These are phyloP conservation scores for Apotomis betuletana DNA, from an alignment of 2,888 invertebrate genomes.

Conservation along the genomic window DNA sequence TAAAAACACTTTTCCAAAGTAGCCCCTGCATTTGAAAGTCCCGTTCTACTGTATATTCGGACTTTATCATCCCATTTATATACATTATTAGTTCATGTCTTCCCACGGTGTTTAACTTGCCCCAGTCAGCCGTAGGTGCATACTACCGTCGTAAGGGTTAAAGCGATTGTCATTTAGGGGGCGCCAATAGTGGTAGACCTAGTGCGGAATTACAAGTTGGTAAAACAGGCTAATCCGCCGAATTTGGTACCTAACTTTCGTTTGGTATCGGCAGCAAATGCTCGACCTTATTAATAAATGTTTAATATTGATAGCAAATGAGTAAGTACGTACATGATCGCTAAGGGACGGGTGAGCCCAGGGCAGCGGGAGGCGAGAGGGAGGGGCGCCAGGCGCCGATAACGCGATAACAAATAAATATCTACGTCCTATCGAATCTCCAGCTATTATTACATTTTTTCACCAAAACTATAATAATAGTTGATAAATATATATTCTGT, in stretches of 20 bases:
- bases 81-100: too few species aligned
- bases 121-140: too few species aligned
- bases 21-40: too few species aligned
- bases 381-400: conserved; percentile 30
- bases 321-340: conserved; percentile 14
- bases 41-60: too few species aligned
- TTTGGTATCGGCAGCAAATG: background rate
- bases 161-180: too few species aligned
- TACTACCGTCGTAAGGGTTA: too few species aligned
- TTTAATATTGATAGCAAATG: conserved; percentile 18
- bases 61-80: too few species aligned
- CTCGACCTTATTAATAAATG: conserved; percentile 18
- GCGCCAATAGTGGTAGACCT: too few species aligned
- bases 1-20: too few species aligned
- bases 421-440: conserved; percentile 39
- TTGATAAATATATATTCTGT: conserved; percentile 6
- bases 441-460: conserved; percentile 37
- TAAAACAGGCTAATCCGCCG: background rate
- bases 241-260: background rate
- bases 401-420: conserved; percentile 43
- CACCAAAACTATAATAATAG: conserved; percentile 20
- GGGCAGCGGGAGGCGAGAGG: conserved; percentile 14
- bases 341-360: conserved; percentile 11
- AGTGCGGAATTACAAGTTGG: too few species aligned
- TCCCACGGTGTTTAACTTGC: too few species aligned